phyloP scores from a whole-genome alignment of 2,797 vertebrate species.

The Tinamus major region DNA sequence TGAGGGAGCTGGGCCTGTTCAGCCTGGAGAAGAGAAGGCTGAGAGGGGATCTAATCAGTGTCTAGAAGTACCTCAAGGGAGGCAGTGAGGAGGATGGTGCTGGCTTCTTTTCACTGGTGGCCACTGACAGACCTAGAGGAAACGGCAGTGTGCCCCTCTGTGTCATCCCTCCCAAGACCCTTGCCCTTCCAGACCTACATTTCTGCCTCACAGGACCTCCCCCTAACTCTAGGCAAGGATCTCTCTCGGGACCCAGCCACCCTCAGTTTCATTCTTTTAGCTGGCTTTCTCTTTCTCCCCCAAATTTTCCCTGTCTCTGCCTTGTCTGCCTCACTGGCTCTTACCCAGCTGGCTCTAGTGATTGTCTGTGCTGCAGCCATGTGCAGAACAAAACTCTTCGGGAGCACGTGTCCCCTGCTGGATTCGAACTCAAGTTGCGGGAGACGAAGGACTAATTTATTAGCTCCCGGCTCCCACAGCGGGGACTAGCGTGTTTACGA shows the following conservation, averaged over 20 bases:
- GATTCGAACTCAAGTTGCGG: rapidly evolving
- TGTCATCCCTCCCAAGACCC: rapidly evolving
- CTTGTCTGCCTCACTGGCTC: not conserved
- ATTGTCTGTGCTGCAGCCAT: not conserved
- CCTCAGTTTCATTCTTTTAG: not conserved
- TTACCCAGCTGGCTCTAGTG: not conserved
- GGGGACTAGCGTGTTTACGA: not conserved
- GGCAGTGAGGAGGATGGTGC: too few species aligned
- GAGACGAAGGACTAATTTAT: not conserved
- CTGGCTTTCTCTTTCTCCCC: not conserved
- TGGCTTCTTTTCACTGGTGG: too few species aligned
- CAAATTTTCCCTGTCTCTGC: not conserved
- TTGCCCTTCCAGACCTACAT: not conserved
- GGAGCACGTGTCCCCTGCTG: rapidly evolving
- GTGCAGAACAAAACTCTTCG: not conserved
- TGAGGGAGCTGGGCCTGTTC: too few species aligned
- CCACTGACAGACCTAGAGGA: too few species aligned
- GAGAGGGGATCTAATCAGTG: too few species aligned
- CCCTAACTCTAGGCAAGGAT: not conserved
- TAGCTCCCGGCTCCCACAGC: not conserved
- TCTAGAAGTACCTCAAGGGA: too few species aligned
- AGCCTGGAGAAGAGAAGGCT: too few species aligned
- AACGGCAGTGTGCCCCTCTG: not conserved
- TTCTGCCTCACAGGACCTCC: not conserved
- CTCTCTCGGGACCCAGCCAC: not conserved